A percentile compares a stretch with the other conserved stretches of the same genome.
Conservation (phyloP, 2,113 vertebrate genomes). For the Menura novaehollandiae region DNA sequence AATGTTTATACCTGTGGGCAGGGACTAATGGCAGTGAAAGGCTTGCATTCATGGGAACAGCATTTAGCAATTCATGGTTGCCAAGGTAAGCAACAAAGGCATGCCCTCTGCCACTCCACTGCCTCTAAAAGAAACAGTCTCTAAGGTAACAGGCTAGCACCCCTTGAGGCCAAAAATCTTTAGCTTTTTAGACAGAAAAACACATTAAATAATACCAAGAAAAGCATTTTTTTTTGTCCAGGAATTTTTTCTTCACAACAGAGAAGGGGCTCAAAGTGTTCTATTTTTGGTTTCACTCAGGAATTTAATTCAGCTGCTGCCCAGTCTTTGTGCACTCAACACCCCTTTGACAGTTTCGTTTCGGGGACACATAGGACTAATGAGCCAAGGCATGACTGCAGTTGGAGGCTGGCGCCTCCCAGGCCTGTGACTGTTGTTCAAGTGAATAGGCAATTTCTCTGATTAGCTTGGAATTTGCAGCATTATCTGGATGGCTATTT, state of each 20-base stretch:
- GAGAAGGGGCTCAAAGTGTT: slow-evolving; percentile 37
- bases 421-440: slow-evolving; percentile 42
- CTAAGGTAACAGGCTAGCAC: slow-evolving; percentile 73
- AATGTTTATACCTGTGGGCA: slow-evolving; percentile 79
- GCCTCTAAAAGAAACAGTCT: slow-evolving; percentile 74
- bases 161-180: slow-evolving; percentile 71
- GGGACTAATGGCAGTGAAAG: slow-evolving; percentile 76
- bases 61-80: slow-evolving; percentile 66
- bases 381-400: slow-evolving; percentile 51
- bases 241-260: slow-evolving; percentile 18
- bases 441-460: slow-evolving; percentile 49
- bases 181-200: slow-evolving; percentile 63
- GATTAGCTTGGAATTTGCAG: slow-evolving; percentile 52
- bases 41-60: slow-evolving; percentile 78
- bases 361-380: slow-evolving; percentile 32
- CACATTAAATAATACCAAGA: slow-evolving; percentile 57
- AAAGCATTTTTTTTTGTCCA: slow-evolving; percentile 44
- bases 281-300: slow-evolving; percentile 42
- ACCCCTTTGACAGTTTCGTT: slow-evolving; percentile 56
- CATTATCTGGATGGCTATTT: slow-evolving; percentile 44
- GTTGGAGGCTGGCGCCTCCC: slow-evolving; percentile 24
- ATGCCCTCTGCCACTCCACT: slow-evolving; percentile 71
- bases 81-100: slow-evolving; percentile 82
- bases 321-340: slow-evolving; percentile 25
- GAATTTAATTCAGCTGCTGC: slow-evolving; percentile 63